Conservation (phyloP, 2,113 vertebrate genomes). For the Halcyon senegalensis region DNA sequence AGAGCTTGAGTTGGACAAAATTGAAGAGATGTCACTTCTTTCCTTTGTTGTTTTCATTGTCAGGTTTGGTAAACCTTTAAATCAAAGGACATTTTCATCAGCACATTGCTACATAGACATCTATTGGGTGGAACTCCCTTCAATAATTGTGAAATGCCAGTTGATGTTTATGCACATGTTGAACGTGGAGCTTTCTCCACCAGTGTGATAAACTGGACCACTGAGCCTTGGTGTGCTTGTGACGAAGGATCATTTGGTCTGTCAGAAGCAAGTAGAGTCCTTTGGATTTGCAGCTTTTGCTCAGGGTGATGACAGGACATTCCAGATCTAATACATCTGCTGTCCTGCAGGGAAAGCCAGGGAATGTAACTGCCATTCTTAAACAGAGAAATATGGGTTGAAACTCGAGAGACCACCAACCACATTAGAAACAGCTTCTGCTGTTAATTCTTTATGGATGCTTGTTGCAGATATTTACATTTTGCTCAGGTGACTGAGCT, state of each 20-base stretch:
- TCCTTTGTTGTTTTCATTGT: not conserved
- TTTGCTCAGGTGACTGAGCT: not conserved
- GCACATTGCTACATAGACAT: not conserved
- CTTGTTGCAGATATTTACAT: not conserved
- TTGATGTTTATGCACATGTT: accelerated
- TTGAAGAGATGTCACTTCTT: not conserved
- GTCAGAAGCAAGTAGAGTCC: not conserved
- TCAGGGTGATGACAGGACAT: not conserved
- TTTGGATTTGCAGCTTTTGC: not conserved
- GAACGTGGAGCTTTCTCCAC: not conserved
- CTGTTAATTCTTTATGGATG: not conserved
- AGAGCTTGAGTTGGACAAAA: not conserved
- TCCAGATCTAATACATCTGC: not conserved
- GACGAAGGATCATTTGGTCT: not conserved
- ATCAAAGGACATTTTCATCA: not conserved
- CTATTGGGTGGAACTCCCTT: not conserved
- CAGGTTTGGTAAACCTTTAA: not conserved
- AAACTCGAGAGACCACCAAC: not conserved
- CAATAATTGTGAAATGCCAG: accelerated
- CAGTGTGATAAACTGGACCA: accelerated
- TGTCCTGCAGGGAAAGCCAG: not conserved
- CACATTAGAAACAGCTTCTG: not conserved
- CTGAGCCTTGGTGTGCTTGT: not conserved
- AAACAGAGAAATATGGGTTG: not conserved
- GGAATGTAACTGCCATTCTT: not conserved